phyloP scores from a whole-genome alignment of 1,140 invertebrate genomes.

The Drosophila pectinifera region DNA sequence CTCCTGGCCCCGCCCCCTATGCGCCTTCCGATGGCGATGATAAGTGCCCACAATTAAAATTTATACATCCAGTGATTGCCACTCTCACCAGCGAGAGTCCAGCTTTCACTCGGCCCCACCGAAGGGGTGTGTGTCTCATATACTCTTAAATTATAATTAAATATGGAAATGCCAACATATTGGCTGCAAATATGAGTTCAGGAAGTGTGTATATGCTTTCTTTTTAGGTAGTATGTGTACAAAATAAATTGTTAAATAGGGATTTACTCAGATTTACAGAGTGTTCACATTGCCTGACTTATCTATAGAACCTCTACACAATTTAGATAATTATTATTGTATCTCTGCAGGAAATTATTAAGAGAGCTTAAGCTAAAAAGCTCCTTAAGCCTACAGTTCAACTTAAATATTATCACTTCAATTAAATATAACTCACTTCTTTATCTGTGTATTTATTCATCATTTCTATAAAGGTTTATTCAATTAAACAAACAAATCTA shows the following conservation, averaged over 20 bases:
- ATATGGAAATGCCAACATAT: neutral
- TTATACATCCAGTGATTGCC: conserved; percentile 17
- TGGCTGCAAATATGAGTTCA: neutral
- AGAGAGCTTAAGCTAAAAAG: neutral
- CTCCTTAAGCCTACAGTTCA: neutral
- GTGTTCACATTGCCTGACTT: too few species aligned
- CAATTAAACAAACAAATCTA: too few species aligned
- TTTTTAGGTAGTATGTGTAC: neutral
- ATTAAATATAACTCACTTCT: too few species aligned
- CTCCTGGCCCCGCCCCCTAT: conserved; percentile 3
- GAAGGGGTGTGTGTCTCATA: neutral
- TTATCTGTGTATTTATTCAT: too few species aligned
- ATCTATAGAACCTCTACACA: too few species aligned
- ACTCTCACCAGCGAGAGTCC: conserved; percentile 11
- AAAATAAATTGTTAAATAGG: neutral
- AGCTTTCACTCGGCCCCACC: conserved; percentile 21
- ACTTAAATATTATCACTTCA: neutral
- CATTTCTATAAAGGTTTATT: too few species aligned
- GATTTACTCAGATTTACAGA: too few species aligned
- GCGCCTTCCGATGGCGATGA: neutral
- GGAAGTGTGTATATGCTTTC: neutral
- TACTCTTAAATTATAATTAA: neutral
- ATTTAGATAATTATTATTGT: too few species aligned
- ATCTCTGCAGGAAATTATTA: too few species aligned
- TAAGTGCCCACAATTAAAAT: conserved; percentile 41